Base-by-base conservation (phyloP, 2,113 vertebrate species). In the Calonectris borealis region DNA sequence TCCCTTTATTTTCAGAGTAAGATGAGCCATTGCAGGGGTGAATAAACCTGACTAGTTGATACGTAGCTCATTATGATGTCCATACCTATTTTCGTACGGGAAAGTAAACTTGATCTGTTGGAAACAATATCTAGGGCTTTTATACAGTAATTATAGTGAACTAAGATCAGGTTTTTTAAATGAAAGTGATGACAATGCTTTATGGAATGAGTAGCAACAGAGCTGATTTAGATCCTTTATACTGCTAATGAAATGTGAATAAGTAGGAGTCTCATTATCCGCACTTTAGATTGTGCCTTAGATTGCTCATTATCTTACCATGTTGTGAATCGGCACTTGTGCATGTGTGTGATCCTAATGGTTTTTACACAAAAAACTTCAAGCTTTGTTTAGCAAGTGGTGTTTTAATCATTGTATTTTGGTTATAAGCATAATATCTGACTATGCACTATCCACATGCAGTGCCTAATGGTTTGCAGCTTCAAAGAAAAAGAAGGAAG, bases 251-350 rank as follows among this genome's bases (percentile, higher is more conserved):
- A 96, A 93, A 96, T 73, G 92, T 96, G 95, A 97, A 92, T 95
- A 97, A 97, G 96, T 95, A 97, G 97, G 96, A 96, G 96, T 96
- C 96, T 96, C 92, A 96, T 97, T 97, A 97, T 94, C 95, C 96
- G 89, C 88, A 78, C 84, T 97, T 97, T 52, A 90, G 70, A 83
- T 36, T 93, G 68, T 93, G 84, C 93, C 78, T 97, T 94, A 85
- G 52, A 96, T 96, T 92, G 93, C 86, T 96, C 93, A 94, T 98
- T 97, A 96, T 94, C 79, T 76, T 66, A 83, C 77, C 77, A 90
- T 4, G 6, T 52, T 87, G 75, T 92, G 90, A 93, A 95, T 81
- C 12, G 48, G 60, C 65, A 75, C 76, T 97, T 96, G 76, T 83
- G 76, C 82, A 91, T 94, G 65, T 82, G 58, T 92, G 89, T 83